A percentile compares a stretch with the other conserved stretches of the same genome.
Evolutionary conservation across 2,888 invertebrate genomes (phyloP).

Genomic region (Elegia similella): DNA sequence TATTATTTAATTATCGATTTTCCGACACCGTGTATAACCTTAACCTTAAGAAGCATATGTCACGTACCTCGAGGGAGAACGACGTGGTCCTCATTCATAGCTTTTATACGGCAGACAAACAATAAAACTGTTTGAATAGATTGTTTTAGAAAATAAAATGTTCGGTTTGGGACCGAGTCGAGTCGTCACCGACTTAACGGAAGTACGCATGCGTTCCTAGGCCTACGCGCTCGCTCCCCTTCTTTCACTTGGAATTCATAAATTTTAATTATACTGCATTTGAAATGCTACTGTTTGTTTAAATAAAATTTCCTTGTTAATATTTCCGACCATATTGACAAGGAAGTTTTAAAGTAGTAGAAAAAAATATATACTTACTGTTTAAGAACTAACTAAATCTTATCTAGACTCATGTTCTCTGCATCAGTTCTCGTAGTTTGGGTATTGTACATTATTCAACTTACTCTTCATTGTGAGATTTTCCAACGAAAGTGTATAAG

Average conservation of each 20-base stretch:
- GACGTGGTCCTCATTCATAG: conserved; percentile 96
- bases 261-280: conserved; percentile 28
- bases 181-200: conserved; percentile 27
- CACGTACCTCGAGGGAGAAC: conserved; percentile 90
- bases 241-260: conserved; percentile 31
- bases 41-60: conserved; percentile 25
- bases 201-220: conserved; percentile 50
- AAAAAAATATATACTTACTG: too few species aligned
- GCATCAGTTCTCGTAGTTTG: too few species aligned
- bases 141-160: conserved; percentile 17
- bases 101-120: conserved; percentile 70
- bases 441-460: too few species aligned
- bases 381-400: too few species aligned
- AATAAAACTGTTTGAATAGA: conserved; percentile 49
- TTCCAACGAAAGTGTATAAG: too few species aligned
- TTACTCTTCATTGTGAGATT: too few species aligned
- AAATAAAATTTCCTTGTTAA: too few species aligned
- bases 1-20: conserved; percentile 75
- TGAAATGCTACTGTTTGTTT: not conserved
- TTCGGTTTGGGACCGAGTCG: conserved; percentile 23
- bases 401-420: too few species aligned
- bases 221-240: conserved; percentile 34
- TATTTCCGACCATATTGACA: too few species aligned
- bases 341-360: too few species aligned
- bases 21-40: conserved; percentile 40